Evolutionary conservation across 2,797 vertebrate genomes (phyloP).

Genomic region (Typhlichthys eigenmanni): DNA sequence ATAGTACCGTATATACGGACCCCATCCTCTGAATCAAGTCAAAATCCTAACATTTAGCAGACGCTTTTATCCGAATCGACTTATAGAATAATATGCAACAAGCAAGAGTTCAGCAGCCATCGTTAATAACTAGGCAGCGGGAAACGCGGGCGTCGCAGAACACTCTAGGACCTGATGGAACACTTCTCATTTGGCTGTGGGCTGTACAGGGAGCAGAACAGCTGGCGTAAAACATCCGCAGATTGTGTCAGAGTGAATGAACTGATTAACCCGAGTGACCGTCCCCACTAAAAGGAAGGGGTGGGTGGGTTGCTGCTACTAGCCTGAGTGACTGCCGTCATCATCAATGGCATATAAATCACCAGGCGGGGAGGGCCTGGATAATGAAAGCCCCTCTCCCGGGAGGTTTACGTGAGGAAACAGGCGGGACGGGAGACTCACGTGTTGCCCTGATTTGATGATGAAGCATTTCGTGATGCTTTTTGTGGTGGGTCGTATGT

Average conservation of each 20-base stretch:
- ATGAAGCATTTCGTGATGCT: constrained; percentile 23
- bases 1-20: no score
- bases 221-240: constrained; percentile 62
- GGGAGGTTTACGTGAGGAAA: neutral
- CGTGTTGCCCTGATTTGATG: constrained; percentile 6
- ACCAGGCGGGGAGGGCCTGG: constrained; percentile 52
- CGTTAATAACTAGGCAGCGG: constrained; percentile 7
- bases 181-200: constrained; percentile 55
- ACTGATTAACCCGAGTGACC: constrained; percentile 81
- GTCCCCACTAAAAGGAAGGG: constrained; percentile 56
- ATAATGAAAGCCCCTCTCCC: constrained; percentile 38
- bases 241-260: constrained; percentile 76
- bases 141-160: constrained; percentile 28
- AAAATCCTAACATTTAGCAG: no score
- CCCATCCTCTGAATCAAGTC: no score
- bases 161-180: constrained; percentile 52
- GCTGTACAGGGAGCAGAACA: constrained; percentile 69
- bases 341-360: constrained; percentile 79
- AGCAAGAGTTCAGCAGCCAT: no score
- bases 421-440: neutral
- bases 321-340: constrained; percentile 69
- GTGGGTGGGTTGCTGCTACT: constrained; percentile 35
- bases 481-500: constrained; percentile 3
- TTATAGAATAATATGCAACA: no score
- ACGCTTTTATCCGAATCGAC: no score